Evolutionary conservation across 2,113 vertebrate genomes (phyloP).

Genomic region (Macrotus californicus): DNA sequence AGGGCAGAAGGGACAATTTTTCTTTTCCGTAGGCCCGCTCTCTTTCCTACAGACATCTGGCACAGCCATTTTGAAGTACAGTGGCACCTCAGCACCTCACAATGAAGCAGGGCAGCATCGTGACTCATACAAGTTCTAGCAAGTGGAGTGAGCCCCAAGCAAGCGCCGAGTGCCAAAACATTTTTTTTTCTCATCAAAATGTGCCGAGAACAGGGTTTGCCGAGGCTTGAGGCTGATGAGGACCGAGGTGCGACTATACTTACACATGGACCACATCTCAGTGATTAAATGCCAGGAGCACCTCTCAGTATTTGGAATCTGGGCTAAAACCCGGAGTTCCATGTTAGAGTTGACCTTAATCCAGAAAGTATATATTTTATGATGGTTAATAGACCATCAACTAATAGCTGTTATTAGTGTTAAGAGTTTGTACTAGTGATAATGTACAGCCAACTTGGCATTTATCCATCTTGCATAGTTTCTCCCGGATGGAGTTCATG

Average conservation of each 20-base stretch:
- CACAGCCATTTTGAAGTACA: constrained; percentile 10
- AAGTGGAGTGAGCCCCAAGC: no score
- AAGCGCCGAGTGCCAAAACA: no score
- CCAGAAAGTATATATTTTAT: not conserved
- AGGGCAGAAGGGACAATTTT: not conserved
- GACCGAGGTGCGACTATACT: not conserved
- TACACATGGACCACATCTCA: not conserved
- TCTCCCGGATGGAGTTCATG: not conserved
- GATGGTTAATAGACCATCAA: not conserved
- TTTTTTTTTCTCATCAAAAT: no score
- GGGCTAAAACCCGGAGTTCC: not conserved
- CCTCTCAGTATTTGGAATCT: not conserved
- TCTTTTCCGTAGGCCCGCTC: not conserved
- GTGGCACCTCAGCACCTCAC: no score
- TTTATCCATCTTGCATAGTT: not conserved
- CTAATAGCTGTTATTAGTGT: not conserved
- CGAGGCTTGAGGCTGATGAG: no score
- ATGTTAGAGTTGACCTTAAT: not conserved
- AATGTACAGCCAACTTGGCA: not conserved
- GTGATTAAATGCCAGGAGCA: not conserved
- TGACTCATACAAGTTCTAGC: no score
- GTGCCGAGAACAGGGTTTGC: no score
- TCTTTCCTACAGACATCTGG: not conserved
- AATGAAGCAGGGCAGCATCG: no score
- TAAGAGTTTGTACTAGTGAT: not conserved